phyloP scores from a whole-genome alignment of 2,888 invertebrate species.

The Baronia brevicornis region DNA sequence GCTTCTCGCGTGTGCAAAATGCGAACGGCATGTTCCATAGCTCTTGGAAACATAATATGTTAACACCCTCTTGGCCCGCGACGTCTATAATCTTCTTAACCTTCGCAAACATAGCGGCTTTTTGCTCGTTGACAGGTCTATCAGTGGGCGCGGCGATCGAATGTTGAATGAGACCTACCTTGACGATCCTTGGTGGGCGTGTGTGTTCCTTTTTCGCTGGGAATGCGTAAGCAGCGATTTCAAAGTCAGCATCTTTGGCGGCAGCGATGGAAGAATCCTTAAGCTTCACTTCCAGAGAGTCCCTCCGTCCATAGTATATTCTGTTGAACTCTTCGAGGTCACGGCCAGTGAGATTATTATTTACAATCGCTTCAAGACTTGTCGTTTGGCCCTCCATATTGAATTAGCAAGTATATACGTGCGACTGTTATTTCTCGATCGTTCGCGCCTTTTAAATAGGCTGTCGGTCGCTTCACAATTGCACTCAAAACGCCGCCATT shows the following conservation, averaged over 20 bases:
- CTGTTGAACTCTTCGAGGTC: constrained; percentile 67
- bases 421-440: constrained; percentile 33
- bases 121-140: constrained; percentile 84
- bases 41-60: constrained; percentile 96
- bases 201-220: constrained; percentile 65
- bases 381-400: constrained; percentile 62
- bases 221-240: constrained; percentile 61
- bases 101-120: constrained; percentile 85
- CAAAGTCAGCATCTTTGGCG: constrained; percentile 75
- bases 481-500: constrained; percentile 27
- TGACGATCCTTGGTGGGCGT: constrained; percentile 83
- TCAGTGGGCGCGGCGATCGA: constrained; percentile 87
- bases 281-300: constrained; percentile 49
- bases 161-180: constrained; percentile 93
- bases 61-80: constrained; percentile 88
- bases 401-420: constrained; percentile 21
- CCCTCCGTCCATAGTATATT: constrained; percentile 58
- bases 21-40: constrained; percentile 99
- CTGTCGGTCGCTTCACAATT: constrained; percentile 29
- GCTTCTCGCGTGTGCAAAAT: constrained; percentile 97
- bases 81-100: constrained; percentile 86
- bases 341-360: constrained; percentile 55
- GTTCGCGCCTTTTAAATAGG: constrained; percentile 44
- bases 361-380: constrained; percentile 58
- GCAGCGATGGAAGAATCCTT: constrained; percentile 68